Evolutionary conservation across 64 coral and sea anemone genomes (phyloP), one percentile per base, ranked within the genome.

Genomic region (Montipora efflorescens): DNA sequence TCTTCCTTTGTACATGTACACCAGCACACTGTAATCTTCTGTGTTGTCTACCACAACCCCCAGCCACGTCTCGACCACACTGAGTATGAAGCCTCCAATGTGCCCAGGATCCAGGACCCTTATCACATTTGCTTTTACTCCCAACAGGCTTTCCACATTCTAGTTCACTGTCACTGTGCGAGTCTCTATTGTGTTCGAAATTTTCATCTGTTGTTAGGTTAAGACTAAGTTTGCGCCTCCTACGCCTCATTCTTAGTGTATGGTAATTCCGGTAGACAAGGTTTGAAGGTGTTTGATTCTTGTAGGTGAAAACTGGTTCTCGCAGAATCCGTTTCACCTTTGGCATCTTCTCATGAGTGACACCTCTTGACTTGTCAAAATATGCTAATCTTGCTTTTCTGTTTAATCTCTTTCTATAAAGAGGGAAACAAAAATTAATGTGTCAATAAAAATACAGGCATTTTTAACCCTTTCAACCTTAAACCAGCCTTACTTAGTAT

Each of bases 31-130:
- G 93, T 9, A 79, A 93, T 59, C 83, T 86, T 74, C 96, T 82
- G 83, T 92, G 94, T 61, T 98, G 96, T 78, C 84, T 93, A 71
- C 96, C 87, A 79, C 96, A 98, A 58, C 93, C 91, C 45, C 79
- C 79, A 83, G 59, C 67, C 80, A 91, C 47, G 70, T 81, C 52
- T 59, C 50, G 90, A 6, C 71, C 47, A 68, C 47, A 49, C 25
- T 66, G 76, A 68, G 78, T 69, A 57, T 57, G 11, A 81, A 46
- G 23, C 28, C 64, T 57, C 71, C 74, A 47, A 20, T 82, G 23
- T 81, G 51, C 78, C 68, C 57, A 52, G 8, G 28, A 74, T 71
- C 47, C 64, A 20, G 67, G 16, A 21, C 66, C 66, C 47, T 8
- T 18, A 50, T 47, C 18, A 21, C 1, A 72, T 71, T 23, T 51